Evolutionary conservation across 2,797 vertebrate genomes (phyloP), one percentile per base, ranked within the genome.

Genomic region (Bufotes viridis): DNA sequence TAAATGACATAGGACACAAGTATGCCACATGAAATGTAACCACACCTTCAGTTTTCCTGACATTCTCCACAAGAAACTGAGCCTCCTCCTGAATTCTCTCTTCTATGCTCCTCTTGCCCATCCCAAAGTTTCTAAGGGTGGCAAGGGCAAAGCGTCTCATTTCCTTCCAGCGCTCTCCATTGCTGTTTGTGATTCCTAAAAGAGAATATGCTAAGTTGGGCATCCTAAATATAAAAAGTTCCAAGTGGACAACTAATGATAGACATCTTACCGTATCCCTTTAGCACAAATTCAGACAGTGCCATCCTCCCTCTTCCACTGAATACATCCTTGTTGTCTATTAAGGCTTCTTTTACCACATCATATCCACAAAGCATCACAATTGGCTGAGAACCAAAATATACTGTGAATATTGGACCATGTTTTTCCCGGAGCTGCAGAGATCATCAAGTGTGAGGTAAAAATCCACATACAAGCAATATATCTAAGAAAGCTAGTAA

Each of bases 281-380:
- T 53, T 15, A 89, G 87, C 13, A 87, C 57, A 22, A 70, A 24
- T 5, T 91, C 83, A 49, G 29, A 10, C 0, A 89, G 74, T 6
- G 86, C 7, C 0, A 91, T n/a, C 14, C 2, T 9, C 3, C 88
- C 88, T 90, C 92, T 87, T 42, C 92, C 92, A 34, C 85, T 87
- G 79, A 96, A 96, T 7, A 88, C 79, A 34, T 85, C 87, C 34
- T 61, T 72, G 34, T 85, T 83, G 69, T 88, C 83, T 55, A 85
- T 67, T 2, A 95, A 88, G 15, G 94, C 93, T 83, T 95, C 94
- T 83, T 92, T 93, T 51, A 95, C 90, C 0, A 89, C 34, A 0
- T 96, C 76, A 0, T 94, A 94, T 0, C 93, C 93, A 0, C 92
- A 92, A 85, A 96, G 90, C 42, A 94, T 79, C 17, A 96, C 90